A percentile compares a stretch with the other conserved stretches of the same genome.
These are phyloP conservation scores for Sarcophaga variegata DNA, from an alignment of 2,888 invertebrate species.

Conservation along the genomic window DNA sequence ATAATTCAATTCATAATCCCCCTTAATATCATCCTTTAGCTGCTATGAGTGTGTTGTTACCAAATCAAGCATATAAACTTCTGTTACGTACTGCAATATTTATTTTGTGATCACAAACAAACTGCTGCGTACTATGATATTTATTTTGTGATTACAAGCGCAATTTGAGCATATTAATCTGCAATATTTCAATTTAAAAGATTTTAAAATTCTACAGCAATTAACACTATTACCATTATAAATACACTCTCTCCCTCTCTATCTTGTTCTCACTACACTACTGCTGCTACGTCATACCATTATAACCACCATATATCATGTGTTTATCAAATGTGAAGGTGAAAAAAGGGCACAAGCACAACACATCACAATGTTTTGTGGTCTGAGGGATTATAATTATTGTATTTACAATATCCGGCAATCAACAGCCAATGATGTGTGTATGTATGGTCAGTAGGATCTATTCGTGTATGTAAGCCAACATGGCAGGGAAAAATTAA, in stretches of 20 bases:
- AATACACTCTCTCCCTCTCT: no score
- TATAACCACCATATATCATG: conserved; percentile 37
- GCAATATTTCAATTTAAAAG: conserved; percentile 52
- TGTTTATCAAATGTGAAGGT: conserved; percentile 37
- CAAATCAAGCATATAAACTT: no score
- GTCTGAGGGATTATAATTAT: conserved; percentile 66
- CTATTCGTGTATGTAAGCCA: background rate
- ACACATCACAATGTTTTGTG: conserved; percentile 52
- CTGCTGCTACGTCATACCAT: conserved; percentile 5
- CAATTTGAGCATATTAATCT: background rate
- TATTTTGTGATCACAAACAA: no score
- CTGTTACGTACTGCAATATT: no score
- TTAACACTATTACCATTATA: no score
- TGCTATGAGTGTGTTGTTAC: no score
- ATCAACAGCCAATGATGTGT: conserved; percentile 62
- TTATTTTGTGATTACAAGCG: no score
- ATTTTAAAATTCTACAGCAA: background rate
- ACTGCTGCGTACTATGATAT: no score
- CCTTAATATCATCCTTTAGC: no score
- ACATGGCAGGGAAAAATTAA: background rate
- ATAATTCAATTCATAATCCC: no score
- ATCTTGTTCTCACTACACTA: no score
- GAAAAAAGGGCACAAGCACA: conserved; percentile 29
- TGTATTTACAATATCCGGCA: conserved; percentile 67
- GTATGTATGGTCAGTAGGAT: background rate